These are phyloP conservation scores for Climacteris rufus DNA, from an alignment of 2,113 vertebrate species.

Conservation along the genomic window DNA sequence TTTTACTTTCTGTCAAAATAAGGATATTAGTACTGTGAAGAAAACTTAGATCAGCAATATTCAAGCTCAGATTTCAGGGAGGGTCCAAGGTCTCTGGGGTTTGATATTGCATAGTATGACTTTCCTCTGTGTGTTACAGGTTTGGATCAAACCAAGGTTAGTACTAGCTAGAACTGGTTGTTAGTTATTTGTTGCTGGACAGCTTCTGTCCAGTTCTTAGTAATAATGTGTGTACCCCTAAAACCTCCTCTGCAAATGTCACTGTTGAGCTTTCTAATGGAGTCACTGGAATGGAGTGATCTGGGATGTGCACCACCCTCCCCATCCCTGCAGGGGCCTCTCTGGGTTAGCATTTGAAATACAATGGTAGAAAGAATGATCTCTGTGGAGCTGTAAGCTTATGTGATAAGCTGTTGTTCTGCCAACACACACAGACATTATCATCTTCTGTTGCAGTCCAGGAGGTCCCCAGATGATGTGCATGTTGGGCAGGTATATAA, in stretches of 20 bases:
- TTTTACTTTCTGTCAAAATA: conserved; percentile 17
- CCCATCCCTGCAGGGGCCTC: conserved; percentile 47
- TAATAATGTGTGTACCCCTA: neutral
- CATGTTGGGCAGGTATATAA: neutral
- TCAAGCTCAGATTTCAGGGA: neutral
- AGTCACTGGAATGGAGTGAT: neutral
- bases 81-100: neutral
- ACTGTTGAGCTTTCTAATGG: neutral
- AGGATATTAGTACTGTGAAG: neutral
- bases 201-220: neutral
- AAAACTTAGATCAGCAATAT: neutral
- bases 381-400: neutral
- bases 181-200: neutral
- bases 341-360: conserved; percentile 3
- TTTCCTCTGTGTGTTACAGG: neutral
- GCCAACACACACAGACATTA: neutral
- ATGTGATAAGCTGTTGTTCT: neutral
- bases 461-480: neutral
- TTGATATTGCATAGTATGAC: neutral
- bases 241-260: neutral
- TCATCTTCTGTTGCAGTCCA: neutral
- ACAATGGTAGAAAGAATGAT: neutral
- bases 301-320: neutral
- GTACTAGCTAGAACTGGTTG: neutral
- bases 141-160: neutral